Evolutionary conservation across 2,888 invertebrate species (phyloP).

Genomic region (Theretra japonica): DNA sequence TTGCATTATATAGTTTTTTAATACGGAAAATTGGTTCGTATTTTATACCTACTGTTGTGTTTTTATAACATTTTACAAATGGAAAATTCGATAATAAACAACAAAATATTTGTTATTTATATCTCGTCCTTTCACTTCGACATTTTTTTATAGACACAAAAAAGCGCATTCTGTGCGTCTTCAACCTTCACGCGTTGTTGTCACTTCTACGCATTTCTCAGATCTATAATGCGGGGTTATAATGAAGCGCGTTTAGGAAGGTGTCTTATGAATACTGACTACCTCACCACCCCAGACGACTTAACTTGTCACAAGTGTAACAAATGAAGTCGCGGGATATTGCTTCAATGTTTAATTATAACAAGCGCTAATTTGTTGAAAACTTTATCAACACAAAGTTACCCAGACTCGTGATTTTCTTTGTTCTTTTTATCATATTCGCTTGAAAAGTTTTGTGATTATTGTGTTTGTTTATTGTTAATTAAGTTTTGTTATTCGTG

Average conservation of each 20-base stretch:
- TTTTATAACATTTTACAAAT: too few relatives aligned
- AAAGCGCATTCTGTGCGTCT: too few relatives aligned
- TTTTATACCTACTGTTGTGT: too few relatives aligned
- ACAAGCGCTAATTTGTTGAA: slow-evolving; percentile 39
- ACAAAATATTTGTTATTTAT: too few relatives aligned
- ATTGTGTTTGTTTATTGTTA: background rate
- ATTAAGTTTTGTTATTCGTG: background rate
- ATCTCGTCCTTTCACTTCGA: too few relatives aligned
- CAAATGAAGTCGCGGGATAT: slow-evolving; percentile 64
- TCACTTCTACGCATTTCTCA: slow-evolving; percentile 34
- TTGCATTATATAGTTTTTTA: too few relatives aligned
- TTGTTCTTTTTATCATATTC: slow-evolving; percentile 21
- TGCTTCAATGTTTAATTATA: slow-evolving; percentile 66
- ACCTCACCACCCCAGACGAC: slow-evolving; percentile 62
- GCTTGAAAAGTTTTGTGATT: slow-evolving; percentile 11
- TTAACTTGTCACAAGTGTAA: slow-evolving; percentile 78
- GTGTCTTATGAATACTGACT: slow-evolving; percentile 80
- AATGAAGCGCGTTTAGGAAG: slow-evolving; percentile 68
- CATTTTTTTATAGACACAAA: too few relatives aligned
- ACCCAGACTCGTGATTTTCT: slow-evolving; percentile 15
- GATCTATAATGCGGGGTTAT: slow-evolving; percentile 59
- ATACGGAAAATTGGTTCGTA: too few relatives aligned
- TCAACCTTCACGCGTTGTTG: background rate
- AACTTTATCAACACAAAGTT: slow-evolving; percentile 29
- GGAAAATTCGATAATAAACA: too few relatives aligned